Conservation (phyloP, 2,797 vertebrate genomes). For the Microctenopoma stevenorrisi region DNA sequence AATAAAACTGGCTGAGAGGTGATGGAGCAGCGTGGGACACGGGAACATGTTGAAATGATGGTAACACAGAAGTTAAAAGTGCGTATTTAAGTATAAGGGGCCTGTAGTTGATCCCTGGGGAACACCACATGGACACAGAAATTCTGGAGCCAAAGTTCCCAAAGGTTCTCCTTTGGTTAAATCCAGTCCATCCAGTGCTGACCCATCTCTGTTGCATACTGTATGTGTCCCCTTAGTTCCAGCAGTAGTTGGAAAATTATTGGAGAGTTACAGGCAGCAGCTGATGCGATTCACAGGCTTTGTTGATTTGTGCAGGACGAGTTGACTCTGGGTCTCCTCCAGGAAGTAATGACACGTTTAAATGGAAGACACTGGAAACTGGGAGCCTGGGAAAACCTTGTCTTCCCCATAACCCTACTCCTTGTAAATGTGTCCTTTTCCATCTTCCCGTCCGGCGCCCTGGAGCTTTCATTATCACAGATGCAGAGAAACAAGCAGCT, state of each 20-base stretch:
- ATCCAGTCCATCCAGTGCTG: background rate
- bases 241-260: background rate
- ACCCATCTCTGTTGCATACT: background rate
- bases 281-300: slow-evolving; percentile 36
- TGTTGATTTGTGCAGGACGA: slow-evolving; percentile 24
- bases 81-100: too few species aligned
- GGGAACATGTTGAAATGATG: too few species aligned
- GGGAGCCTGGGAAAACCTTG: background rate
- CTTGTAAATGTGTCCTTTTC: slow-evolving; percentile 29
- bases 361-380: slow-evolving; percentile 12
- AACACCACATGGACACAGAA: too few species aligned
- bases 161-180: background rate
- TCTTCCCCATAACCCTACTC: background rate
- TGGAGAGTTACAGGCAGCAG: background rate
- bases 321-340: slow-evolving; percentile 28
- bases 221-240: background rate
- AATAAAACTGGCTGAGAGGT: too few species aligned
- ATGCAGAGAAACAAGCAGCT: slow-evolving; percentile 29
- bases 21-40: too few species aligned
- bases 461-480: slow-evolving; percentile 35
- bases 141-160: too few species aligned
- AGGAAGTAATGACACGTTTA: slow-evolving; percentile 22
- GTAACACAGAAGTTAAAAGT: too few species aligned
- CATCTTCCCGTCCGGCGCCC: slow-evolving; percentile 12
- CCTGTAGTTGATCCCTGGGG: too few species aligned